These are phyloP conservation scores for Peribatodes rhomboidaria DNA, from an alignment of 2,888 invertebrate genomes.

Conservation along the genomic window DNA sequence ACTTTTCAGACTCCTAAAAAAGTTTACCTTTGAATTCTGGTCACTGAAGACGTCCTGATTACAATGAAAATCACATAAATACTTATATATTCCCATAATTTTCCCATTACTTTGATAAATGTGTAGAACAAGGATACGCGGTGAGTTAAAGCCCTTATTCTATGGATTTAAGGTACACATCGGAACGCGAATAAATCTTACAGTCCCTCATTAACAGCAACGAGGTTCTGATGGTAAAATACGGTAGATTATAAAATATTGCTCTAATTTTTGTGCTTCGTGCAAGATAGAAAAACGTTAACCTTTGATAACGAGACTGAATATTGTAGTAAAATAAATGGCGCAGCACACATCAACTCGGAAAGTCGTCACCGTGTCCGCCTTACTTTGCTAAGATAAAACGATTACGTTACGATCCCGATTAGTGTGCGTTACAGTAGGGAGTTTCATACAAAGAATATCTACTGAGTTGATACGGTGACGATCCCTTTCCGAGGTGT, in stretches of 20 bases:
- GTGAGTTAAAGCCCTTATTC: constrained; percentile 26
- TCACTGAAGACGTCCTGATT: constrained; percentile 29
- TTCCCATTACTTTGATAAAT: constrained; percentile 37
- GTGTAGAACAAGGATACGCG: constrained; percentile 25
- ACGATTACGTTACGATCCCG: too few relatives aligned
- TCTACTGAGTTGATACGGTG: too few relatives aligned
- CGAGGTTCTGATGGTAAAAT: constrained; percentile 38
- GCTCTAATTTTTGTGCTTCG: constrained; percentile 21
- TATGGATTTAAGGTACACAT: constrained; percentile 32
- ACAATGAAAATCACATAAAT: constrained; percentile 37
- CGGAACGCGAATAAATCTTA: constrained; percentile 41
- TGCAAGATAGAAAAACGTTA: background rate
- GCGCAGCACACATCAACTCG: too few relatives aligned
- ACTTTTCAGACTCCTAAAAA: too few relatives aligned
- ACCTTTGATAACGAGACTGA: background rate
- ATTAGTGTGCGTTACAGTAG: too few relatives aligned
- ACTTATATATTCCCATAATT: constrained; percentile 34
- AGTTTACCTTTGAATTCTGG: background rate
- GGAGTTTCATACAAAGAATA: too few relatives aligned
- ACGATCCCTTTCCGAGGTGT: too few relatives aligned
- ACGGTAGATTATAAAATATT: constrained; percentile 41
- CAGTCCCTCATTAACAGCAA: constrained; percentile 43
- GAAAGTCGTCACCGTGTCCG: too few relatives aligned
- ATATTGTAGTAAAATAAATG: too few relatives aligned
- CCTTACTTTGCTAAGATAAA: too few relatives aligned